These are phyloP conservation scores for Strigamia crassipes DNA, from an alignment of 2,888 invertebrate genomes.

Conservation along the genomic window DNA sequence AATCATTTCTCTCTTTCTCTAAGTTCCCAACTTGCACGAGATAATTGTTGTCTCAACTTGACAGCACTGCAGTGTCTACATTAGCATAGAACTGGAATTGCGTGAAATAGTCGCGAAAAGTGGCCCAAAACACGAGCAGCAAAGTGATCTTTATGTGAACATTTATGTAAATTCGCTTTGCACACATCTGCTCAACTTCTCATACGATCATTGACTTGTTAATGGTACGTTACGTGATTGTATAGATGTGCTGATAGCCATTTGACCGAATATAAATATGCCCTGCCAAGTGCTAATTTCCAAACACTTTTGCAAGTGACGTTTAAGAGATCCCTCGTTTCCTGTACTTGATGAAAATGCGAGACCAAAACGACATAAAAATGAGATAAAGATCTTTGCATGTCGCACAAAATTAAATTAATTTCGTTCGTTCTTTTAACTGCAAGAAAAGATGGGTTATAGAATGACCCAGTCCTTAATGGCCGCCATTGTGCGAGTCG, in stretches of 20 bases:
- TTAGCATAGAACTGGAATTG: neutral
- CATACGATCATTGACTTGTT: constrained; percentile 9
- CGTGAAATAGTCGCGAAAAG: neutral
- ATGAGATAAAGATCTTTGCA: constrained; percentile 19
- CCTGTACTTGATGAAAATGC: neutral
- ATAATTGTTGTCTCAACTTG: neutral
- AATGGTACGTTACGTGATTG: constrained; percentile 18
- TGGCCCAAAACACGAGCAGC: neutral
- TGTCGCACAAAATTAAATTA: constrained; percentile 12
- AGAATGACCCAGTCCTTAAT: constrained; percentile 23
- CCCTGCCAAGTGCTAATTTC: constrained; percentile 14
- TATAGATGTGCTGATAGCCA: neutral
- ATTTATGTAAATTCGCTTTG: constrained; percentile 15
- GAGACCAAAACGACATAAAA: neutral
- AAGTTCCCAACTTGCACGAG: neutral
- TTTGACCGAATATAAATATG: constrained; percentile 15
- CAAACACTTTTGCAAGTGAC: constrained; percentile 1
- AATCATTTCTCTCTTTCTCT: neutral
- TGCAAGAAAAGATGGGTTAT: constrained; percentile 32
- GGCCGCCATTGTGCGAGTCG: constrained; percentile 21
- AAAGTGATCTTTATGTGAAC: constrained; percentile 16
- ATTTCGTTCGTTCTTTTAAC: neutral
- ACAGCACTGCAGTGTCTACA: neutral
- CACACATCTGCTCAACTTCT: neutral
- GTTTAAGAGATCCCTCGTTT: neutral